Percentiles rank a stretch among this genome's conserved stretches.
These are phyloP conservation scores for Vulpes ferrilata DNA, from an alignment of 2,113 vertebrate genomes.

Conservation along the genomic window DNA sequence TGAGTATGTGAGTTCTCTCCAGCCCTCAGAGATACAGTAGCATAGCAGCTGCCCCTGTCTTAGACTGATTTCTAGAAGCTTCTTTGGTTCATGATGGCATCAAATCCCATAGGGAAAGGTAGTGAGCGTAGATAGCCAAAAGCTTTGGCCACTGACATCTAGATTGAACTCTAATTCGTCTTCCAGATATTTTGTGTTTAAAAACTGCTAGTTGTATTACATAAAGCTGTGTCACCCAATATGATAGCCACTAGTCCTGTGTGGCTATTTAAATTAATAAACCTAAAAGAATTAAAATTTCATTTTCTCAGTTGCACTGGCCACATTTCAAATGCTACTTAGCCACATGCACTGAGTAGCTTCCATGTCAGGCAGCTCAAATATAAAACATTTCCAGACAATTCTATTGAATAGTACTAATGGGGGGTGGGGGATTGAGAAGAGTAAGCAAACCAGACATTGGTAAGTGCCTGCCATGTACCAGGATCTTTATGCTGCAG, in stretches of 20 bases:
- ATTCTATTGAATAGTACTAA: neutral
- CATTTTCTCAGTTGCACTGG: neutral
- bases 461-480: neutral
- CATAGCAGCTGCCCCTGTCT: neutral
- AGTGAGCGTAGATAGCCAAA: neutral
- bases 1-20: neutral
- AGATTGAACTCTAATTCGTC: neutral
- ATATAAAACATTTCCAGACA: neutral
- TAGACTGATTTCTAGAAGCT: neutral
- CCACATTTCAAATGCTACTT: neutral
- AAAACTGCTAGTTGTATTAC: neutral
- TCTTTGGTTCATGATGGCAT: neutral
- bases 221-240: neutral
- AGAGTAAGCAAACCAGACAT: neutral
- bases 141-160: neutral
- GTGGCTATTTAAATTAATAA: conserved; percentile 47
- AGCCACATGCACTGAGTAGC: neutral
- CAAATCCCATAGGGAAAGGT: neutral
- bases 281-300: conserved; percentile 38
- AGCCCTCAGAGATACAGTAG: neutral
- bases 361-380: neutral
- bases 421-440: neutral
- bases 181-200: neutral
- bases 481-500: neutral
- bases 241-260: neutral